Conservation (phyloP, 2,888 invertebrate species). For the Eumacrocentrus americanus region DNA sequence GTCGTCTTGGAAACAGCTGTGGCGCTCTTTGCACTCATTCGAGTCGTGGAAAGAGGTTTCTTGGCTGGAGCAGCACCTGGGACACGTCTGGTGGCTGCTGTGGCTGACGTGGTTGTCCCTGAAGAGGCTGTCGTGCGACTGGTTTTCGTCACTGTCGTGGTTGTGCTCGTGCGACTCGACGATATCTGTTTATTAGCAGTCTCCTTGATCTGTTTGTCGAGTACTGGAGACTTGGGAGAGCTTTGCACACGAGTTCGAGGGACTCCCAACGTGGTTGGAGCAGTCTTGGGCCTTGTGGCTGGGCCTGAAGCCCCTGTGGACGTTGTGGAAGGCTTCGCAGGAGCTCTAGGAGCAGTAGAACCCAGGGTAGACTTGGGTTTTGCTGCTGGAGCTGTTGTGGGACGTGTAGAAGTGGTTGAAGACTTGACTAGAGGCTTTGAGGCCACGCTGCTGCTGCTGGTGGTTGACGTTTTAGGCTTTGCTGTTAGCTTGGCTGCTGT, state of each 20-base stretch:
- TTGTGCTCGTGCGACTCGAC: conserved; percentile 62
- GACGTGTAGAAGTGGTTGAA: conserved; percentile 34
- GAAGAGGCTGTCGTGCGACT: conserved; percentile 32
- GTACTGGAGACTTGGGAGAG: conserved; percentile 48
- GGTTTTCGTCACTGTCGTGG: conserved; percentile 38
- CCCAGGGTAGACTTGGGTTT: conserved; percentile 41
- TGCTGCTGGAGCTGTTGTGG: conserved; percentile 44
- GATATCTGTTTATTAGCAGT: conserved; percentile 74
- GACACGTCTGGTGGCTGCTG: conserved; percentile 40
- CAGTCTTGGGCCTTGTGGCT: conserved; percentile 43
- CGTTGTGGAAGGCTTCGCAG: conserved; percentile 44
- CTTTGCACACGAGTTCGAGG: conserved; percentile 48
- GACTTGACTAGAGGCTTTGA: conserved; percentile 35
- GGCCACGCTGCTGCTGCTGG: conserved; percentile 49
- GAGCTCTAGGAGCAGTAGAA: conserved; percentile 36
- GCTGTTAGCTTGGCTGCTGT: conserved; percentile 29
- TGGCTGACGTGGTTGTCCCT: conserved; percentile 34
- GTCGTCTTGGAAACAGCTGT: conserved; percentile 35
- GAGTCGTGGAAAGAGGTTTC: conserved; percentile 37
- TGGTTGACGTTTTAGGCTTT: conserved; percentile 34
- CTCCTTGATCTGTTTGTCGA: conserved; percentile 72
- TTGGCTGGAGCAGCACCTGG: conserved; percentile 30
- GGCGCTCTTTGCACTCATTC: conserved; percentile 38
- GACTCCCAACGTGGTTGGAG: conserved; percentile 46
- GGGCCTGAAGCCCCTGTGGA: conserved; percentile 39